A percentile compares a stretch with the other conserved stretches of the same genome.
Evolutionary conservation across 2,888 invertebrate species (phyloP).

Genomic region (Ceramica pisi): DNA sequence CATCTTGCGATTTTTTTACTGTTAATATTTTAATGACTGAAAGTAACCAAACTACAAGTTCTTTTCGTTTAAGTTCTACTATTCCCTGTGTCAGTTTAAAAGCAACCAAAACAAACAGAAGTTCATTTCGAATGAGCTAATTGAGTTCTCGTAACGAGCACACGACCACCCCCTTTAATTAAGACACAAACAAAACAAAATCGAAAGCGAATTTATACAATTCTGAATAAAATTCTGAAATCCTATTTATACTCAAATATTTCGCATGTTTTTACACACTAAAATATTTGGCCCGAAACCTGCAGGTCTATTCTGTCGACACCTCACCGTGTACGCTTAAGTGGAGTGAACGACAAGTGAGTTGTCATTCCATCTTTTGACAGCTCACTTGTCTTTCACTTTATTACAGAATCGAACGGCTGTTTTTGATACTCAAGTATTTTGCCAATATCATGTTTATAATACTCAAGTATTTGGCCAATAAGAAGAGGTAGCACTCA

Average conservation of each 20-base stretch:
- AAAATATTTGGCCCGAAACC: not conserved
- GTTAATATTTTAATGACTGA: constrained; percentile 5
- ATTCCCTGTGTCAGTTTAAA: constrained; percentile 1
- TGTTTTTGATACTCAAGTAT: not conserved
- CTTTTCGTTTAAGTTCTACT: not conserved
- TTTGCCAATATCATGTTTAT: not conserved
- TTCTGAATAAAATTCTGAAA: not conserved
- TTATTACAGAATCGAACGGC: too few relatives aligned
- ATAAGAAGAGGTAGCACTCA: constrained; percentile 6
- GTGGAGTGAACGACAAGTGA: too few relatives aligned
- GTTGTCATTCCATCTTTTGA: too few relatives aligned
- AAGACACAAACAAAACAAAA: constrained; percentile 4
- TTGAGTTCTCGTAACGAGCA: constrained; percentile 28
- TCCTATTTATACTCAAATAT: not conserved
- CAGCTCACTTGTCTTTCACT: too few relatives aligned
- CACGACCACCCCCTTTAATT: constrained; percentile 19
- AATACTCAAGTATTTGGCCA: not conserved
- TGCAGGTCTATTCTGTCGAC: too few relatives aligned
- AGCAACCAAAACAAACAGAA: constrained; percentile 28
- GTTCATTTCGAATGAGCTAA: constrained; percentile 29
- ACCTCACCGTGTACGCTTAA: too few relatives aligned
- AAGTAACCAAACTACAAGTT: not conserved
- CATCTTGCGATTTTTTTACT: not conserved
- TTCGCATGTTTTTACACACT: not conserved
- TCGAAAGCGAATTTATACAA: not conserved